Conservation (phyloP, 1,140 invertebrate species). For the Brachystomella parvula region DNA sequence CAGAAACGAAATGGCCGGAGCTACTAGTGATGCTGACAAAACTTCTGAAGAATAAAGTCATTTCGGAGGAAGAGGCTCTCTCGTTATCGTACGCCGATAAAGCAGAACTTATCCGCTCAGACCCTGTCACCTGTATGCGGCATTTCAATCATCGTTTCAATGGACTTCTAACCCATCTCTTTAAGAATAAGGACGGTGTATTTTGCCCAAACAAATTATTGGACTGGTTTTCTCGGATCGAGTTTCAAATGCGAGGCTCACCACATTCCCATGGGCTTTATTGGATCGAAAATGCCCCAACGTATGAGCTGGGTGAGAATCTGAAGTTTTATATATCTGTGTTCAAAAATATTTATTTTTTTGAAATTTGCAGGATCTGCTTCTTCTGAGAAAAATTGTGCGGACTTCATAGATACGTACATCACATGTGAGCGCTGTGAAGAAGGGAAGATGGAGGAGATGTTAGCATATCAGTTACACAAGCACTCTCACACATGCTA, state of each 20-base stretch:
- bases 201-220: conserved; percentile 9
- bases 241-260: conserved; percentile 24
- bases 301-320: neutral
- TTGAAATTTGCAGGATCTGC: neutral
- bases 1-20: conserved; percentile 43
- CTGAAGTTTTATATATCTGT: neutral
- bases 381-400: neutral
- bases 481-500: conserved; percentile 20
- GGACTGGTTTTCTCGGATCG: conserved; percentile 20
- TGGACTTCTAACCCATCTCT: neutral
- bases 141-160: conserved; percentile 21
- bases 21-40: conserved; percentile 43
- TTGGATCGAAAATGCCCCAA: conserved; percentile 22
- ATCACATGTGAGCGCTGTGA: conserved; percentile 6
- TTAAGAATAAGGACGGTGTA: conserved; percentile 6
- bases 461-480: conserved; percentile 19
- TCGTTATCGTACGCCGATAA: conserved; percentile 39
- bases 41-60: conserved; percentile 39
- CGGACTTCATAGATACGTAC: conserved; percentile 15
- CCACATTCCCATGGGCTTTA: conserved; percentile 23
- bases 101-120: conserved; percentile 42
- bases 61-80: conserved; percentile 31
- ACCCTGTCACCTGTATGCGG: conserved; percentile 44
- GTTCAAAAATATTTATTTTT: neutral
- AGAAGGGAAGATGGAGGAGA: neutral